Base-by-base conservation (phyloP, 2,113 vertebrate genomes). In the Lethenteron reissneri region DNA sequence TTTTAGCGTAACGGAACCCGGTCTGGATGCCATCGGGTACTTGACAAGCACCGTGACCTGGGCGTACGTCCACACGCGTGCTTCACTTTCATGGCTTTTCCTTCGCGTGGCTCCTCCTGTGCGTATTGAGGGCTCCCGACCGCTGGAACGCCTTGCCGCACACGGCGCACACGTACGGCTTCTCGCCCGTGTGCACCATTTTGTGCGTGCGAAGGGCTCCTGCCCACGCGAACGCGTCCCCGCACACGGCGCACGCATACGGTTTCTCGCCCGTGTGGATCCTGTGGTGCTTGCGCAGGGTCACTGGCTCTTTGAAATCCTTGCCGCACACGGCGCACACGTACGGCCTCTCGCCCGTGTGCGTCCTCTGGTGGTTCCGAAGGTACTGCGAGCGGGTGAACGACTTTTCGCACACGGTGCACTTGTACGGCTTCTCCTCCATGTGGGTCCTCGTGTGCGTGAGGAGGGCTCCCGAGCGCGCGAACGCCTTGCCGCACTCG, bases 81-180 rank as follows among this genome's bases (percentile, higher is more conserved):
- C 41, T 41, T 41, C 41, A 41, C 41, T 41, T 41, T 41, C 41
- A 41, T 41, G 41, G 41, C 41, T 41, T 41, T 5, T 68, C 64
- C 64, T 68, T 68, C n/a, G n/a, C 25, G 64, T 68, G 64, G 64
- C n/a, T 68, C 25, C 64, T n/a, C 64, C n/a, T 68, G 64, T 68
- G 64, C 64, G n/a, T n/a, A n/a, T 25, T 8, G 64, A 10, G 64
- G 10, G n/a, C n/a, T 11, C n/a, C 8, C 11, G 64, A 68, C n/a
- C 64, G 64, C n/a, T 25, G n/a, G 10, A 68, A 68, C 25, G 64
- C 64, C 10, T 25, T 8, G 10, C 64, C 64, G 11, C 64, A 68
- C 25, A 68, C 10, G 9, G n/a, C 64, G 64, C 64, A 68, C n/a
- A 25, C 25, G 64, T 68, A 25, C 9, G 64, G 64, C 25, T 68